Evolutionary conservation across 1,140 invertebrate species (phyloP), one percentile per base, ranked within the genome.

Genomic region (Mya arenaria): DNA sequence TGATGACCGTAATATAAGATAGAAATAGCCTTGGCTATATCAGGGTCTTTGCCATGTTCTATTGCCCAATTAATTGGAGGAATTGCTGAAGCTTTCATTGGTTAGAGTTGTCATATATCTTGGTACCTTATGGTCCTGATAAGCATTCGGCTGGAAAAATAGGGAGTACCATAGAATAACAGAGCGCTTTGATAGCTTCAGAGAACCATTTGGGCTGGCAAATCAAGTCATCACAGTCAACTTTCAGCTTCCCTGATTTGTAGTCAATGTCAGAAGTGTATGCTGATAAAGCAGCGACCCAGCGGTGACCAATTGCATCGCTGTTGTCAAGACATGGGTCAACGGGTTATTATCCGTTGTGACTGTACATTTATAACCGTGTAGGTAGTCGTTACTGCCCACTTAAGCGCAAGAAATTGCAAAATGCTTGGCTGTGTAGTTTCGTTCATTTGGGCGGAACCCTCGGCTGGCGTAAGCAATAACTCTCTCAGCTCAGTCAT

Each of bases 241-340:
- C 25, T 13, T 66, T 66, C 13, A 28, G 63, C 34, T 66, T 66
- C 4, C 69, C 69, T 25, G 37, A 10, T 56, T 41, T 72, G 39
- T 56, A 72, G 17, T 19, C 30, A 17, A 56, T 72, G 5, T 10
- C 5, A 55, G 55, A 72, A 19, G 52, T 55, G 30, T 69, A 69
- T 6, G 23, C 44, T 4, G 66, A 69, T 8, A 56, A 55, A 30
- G 69, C 3, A 19, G 48, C 69, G 5, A 55, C 17, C 69, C 69
- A 72, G 23, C 69, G 8, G 4, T 72, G 69, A 5, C 41, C 25
- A 17, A 48, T 72, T 4, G 69, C 69, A 48, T 72, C 69, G 69
- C 69, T 55, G 69, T 72, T 8, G 25, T 55, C 6, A 5, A 30
- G 5, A 19, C 41, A 48, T 48, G 19, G 4, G 48, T 72, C 15